phyloP scores from a whole-genome alignment of 2,797 vertebrate genomes.

The Anguilla anguilla region DNA sequence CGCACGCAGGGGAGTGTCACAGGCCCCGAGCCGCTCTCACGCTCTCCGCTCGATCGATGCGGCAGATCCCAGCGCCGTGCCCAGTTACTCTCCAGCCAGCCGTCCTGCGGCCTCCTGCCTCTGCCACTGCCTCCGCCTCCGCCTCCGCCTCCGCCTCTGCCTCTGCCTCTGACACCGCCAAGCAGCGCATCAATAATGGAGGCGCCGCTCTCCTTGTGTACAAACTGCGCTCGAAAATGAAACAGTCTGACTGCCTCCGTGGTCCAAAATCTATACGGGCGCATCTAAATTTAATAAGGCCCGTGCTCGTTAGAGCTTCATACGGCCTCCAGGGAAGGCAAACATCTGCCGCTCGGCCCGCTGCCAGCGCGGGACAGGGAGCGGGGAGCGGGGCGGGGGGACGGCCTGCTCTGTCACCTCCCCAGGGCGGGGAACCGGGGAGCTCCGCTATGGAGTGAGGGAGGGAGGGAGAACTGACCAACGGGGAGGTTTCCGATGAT shows the following conservation, averaged over 20 bases:
- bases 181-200: constrained; percentile 30
- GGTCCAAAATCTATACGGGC: constrained; percentile 12
- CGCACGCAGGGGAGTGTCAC: background rate
- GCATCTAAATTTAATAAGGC: constrained; percentile 39
- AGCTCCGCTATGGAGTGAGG: background rate
- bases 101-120: background rate
- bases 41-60: constrained; percentile 36
- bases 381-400: background rate
- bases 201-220: constrained; percentile 8
- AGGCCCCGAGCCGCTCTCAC: background rate
- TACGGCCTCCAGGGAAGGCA: constrained; percentile 18
- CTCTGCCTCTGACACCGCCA: background rate
- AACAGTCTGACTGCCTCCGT: constrained; percentile 16
- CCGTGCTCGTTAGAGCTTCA: constrained; percentile 30
- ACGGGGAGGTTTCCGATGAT: background rate
- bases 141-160: too few species aligned
- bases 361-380: background rate
- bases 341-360: constrained; percentile 30
- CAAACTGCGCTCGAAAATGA: constrained; percentile 36
- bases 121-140: too few species aligned
- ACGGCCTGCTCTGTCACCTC: background rate
- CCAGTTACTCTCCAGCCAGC: constrained; percentile 13
- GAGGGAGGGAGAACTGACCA: background rate
- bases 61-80: constrained; percentile 4
- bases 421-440: background rate